Evolutionary conservation across 2,888 invertebrate genomes (phyloP).

Genomic region (Xylota segnis): DNA sequence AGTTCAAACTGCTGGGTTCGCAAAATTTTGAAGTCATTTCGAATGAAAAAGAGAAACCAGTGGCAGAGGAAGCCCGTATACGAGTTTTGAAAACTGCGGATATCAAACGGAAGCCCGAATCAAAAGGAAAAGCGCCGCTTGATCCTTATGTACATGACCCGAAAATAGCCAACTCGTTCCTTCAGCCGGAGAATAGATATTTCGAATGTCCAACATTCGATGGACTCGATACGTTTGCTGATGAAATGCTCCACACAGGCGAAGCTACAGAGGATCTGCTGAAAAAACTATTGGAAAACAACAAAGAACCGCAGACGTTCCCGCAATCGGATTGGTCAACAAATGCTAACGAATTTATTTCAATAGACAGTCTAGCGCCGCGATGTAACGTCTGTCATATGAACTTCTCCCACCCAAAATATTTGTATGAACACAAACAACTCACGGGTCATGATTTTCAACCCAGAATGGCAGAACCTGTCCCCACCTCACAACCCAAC

Average conservation of each 20-base stretch:
- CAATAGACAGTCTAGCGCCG: slow-evolving; percentile 85
- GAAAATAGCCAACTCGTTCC: slow-evolving; percentile 61
- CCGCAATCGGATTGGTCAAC: slow-evolving; percentile 74
- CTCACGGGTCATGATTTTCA: slow-evolving; percentile 78
- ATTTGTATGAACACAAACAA: slow-evolving; percentile 80
- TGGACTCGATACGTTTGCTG: slow-evolving; percentile 77
- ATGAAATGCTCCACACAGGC: slow-evolving; percentile 69
- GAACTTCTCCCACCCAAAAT: slow-evolving; percentile 80
- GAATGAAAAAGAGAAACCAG: slow-evolving; percentile 39
- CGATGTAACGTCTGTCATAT: slow-evolving; percentile 84
- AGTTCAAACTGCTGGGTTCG: slow-evolving; percentile 77
- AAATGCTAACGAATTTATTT: slow-evolving; percentile 87
- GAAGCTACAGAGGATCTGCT: slow-evolving; percentile 77
- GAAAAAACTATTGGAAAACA: slow-evolving; percentile 80
- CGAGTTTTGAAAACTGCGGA: slow-evolving; percentile 77
- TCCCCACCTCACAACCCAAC: slow-evolving; percentile 39
- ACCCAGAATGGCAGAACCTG: slow-evolving; percentile 25
- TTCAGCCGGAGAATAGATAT: slow-evolving; percentile 75
- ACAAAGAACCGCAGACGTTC: slow-evolving; percentile 79
- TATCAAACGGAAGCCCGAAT: slow-evolving; percentile 74
- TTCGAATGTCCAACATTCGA: slow-evolving; percentile 79
- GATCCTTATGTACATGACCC: slow-evolving; percentile 69
- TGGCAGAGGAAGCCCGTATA: slow-evolving; percentile 24
- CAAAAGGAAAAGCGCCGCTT: slow-evolving; percentile 2
- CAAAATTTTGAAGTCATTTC: slow-evolving; percentile 78